phyloP scores from a whole-genome alignment of 2,797 vertebrate species.

The Anisognathus igniventris region DNA sequence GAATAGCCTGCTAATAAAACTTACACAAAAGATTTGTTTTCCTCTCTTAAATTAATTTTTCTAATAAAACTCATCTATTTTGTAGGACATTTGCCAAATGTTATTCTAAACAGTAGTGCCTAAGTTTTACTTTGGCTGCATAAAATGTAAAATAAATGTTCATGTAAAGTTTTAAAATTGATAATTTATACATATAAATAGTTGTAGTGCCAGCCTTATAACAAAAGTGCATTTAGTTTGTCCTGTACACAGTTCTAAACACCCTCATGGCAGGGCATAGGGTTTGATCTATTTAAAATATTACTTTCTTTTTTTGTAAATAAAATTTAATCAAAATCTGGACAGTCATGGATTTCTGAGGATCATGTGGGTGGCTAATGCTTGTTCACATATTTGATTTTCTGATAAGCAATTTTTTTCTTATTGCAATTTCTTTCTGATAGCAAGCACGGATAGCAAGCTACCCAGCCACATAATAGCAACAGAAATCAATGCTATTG shows the following conservation, averaged over 20 bases:
- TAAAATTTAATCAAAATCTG: background rate
- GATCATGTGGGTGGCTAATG: background rate
- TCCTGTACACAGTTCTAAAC: background rate
- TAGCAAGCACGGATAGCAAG: background rate
- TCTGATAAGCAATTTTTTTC: background rate
- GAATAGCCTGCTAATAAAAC: slow-evolving; percentile 3
- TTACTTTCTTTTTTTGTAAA: background rate
- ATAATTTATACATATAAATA: background rate
- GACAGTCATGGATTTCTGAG: background rate
- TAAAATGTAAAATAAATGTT: background rate
- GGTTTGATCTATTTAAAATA: background rate
- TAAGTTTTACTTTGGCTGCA: background rate
- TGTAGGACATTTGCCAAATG: background rate
- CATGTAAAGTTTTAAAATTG: background rate
- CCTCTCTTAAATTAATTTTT: background rate
- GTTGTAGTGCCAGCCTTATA: background rate
- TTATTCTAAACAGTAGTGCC: background rate
- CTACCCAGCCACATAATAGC: background rate
- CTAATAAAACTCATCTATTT: background rate
- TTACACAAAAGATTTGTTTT: background rate
- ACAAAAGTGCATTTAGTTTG: background rate
- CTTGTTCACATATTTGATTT: background rate
- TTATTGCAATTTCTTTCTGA: background rate
- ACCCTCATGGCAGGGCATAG: background rate
- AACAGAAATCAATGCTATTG: slow-evolving; percentile 6